Conservation (phyloP, 2,888 invertebrate species). For the Apamea crenata region DNA sequence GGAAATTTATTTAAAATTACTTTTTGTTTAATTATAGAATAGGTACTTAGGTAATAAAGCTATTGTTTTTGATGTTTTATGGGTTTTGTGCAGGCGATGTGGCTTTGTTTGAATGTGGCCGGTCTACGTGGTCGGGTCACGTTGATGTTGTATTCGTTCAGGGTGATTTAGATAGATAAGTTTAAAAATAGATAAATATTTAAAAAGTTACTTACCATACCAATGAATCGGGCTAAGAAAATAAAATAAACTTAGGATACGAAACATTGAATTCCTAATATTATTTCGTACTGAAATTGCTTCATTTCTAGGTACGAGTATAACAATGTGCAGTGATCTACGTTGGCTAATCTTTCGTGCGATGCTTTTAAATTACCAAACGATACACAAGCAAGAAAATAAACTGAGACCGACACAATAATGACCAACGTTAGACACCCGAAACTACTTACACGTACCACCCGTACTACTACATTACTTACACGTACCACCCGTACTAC, state of each 20-base stretch:
- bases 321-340: too few species aligned
- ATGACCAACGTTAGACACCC: background rate
- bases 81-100: slow-evolving; percentile 13
- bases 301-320: background rate
- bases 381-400: background rate
- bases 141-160: background rate
- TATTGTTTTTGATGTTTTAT: slow-evolving; percentile 40
- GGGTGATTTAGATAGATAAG: background rate
- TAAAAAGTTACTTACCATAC: background rate
- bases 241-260: background rate
- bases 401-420: background rate
- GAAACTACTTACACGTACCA: too few species aligned
- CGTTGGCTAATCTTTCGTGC: background rate
- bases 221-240: background rate
- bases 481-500: too few species aligned
- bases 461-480: too few species aligned
- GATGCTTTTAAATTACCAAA: background rate
- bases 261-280: background rate
- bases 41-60: slow-evolving; percentile 8
- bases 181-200: background rate
- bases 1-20: slow-evolving; percentile 42
- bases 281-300: background rate
- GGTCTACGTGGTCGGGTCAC: background rate
- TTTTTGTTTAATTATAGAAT: slow-evolving; percentile 53
- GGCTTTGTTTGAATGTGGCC: slow-evolving; percentile 15